phyloP scores from a whole-genome alignment of 2,888 invertebrate genomes.

The Mythimna albipuncta region DNA sequence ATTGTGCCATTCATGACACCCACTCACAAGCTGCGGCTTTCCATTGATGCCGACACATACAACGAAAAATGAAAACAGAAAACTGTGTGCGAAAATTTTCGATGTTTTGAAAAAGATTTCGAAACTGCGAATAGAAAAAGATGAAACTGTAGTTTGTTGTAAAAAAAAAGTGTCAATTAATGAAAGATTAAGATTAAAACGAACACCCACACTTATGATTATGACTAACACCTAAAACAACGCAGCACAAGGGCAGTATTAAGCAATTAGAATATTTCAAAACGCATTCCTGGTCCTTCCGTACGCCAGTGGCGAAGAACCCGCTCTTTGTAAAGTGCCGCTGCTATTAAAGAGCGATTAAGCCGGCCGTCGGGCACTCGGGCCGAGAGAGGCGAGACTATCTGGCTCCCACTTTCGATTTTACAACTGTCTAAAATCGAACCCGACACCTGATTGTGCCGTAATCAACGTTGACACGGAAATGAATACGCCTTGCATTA shows the following conservation, averaged over 20 bases:
- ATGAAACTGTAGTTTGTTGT: neutral
- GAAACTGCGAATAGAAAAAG: neutral
- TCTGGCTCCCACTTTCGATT: constrained; percentile 88
- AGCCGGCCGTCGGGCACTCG: constrained; percentile 63
- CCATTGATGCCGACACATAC: constrained; percentile 61
- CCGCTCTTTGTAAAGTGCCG: constrained; percentile 83
- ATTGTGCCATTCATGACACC: constrained; percentile 68
- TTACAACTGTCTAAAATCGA: constrained; percentile 82
- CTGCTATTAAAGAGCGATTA: constrained; percentile 88
- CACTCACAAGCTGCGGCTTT: constrained; percentile 54
- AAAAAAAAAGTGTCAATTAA: constrained; percentile 28
- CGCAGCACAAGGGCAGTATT: constrained; percentile 56
- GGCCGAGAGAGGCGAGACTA: constrained; percentile 79
- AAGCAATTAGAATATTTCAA: constrained; percentile 65
- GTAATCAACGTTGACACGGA: constrained; percentile 67
- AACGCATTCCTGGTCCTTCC: constrained; percentile 58
- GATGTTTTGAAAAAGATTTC: neutral
- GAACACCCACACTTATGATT: constrained; percentile 47
- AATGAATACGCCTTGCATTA: constrained; percentile 58
- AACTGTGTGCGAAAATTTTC: neutral
- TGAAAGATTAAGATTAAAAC: constrained; percentile 36
- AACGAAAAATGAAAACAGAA: neutral
- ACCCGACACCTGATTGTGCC: constrained; percentile 64
- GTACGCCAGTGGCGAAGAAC: constrained; percentile 71
- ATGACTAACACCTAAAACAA: constrained; percentile 59